Percentiles rank a stretch among this genome's conserved stretches.
These are phyloP conservation scores for Pogonophryne albipinna DNA, from an alignment of 2,797 vertebrate species.

Conservation along the genomic window DNA sequence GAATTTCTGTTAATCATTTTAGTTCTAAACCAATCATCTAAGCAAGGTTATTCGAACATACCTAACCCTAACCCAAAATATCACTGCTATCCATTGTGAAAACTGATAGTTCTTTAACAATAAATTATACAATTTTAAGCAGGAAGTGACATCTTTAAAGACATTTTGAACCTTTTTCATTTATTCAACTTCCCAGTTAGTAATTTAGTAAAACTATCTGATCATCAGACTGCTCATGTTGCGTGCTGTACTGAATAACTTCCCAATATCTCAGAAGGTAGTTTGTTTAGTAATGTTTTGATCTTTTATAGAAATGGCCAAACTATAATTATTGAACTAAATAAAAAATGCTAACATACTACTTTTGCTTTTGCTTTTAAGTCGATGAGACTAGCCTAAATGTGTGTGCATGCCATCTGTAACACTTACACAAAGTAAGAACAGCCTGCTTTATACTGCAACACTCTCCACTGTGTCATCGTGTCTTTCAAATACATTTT, in stretches of 20 bases:
- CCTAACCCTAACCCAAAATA: neutral
- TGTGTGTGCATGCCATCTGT: slow-evolving; percentile 29
- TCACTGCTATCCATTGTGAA: neutral
- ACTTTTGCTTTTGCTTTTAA: slow-evolving; percentile 8
- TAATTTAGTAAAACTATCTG: neutral
- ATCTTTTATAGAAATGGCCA: neutral
- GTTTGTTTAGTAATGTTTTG: neutral
- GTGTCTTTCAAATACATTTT: slow-evolving; percentile 10
- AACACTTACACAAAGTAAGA: neutral
- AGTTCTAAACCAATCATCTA: neutral
- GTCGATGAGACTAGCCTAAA: neutral
- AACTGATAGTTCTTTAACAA: neutral
- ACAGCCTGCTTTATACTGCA: neutral
- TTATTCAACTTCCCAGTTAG: slow-evolving; percentile 3
- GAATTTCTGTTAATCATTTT: neutral
- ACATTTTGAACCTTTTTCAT: neutral
- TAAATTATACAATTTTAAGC: slow-evolving; percentile 4
- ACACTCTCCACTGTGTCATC: neutral
- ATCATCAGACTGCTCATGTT: slow-evolving; percentile 3
- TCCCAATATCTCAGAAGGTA: neutral
- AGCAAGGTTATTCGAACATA: slow-evolving; percentile 3
- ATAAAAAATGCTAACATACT: neutral
- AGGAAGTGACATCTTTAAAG: slow-evolving; percentile 33
- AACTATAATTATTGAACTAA: neutral
- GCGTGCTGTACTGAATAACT: neutral